Conservation (phyloP, 2,797 vertebrate species). For the Acrossocheilus fasciatus region DNA sequence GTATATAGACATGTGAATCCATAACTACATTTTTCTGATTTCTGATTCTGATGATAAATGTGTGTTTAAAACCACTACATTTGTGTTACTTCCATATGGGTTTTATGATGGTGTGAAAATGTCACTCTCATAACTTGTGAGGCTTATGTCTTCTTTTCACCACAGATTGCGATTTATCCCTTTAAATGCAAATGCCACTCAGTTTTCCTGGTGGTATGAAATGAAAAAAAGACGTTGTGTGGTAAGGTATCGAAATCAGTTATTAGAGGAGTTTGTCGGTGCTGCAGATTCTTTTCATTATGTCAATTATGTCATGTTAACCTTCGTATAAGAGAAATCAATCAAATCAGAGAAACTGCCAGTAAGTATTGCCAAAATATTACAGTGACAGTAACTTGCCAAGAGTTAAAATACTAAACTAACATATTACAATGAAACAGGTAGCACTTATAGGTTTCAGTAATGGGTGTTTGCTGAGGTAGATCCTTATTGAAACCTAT, state of each 20-base stretch:
- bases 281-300: slow-evolving; percentile 35
- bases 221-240: slow-evolving; percentile 47
- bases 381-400: not conserved
- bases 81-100: not conserved
- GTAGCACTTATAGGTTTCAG: too few species aligned
- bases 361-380: not conserved
- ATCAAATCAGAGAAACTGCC: slow-evolving; percentile 6
- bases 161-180: slow-evolving; percentile 14
- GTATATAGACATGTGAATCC: not conserved
- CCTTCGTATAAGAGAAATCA: not conserved
- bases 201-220: slow-evolving; percentile 41
- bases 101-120: slow-evolving; percentile 8
- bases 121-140: slow-evolving; percentile 11
- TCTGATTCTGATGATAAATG: not conserved
- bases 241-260: slow-evolving; percentile 55
- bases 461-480: not conserved
- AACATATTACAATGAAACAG: too few species aligned
- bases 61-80: not conserved
- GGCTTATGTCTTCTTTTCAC: not conserved
- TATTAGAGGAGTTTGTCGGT: slow-evolving; percentile 48
- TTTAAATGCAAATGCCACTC: slow-evolving; percentile 47
- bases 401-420: not conserved
- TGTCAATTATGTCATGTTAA: slow-evolving; percentile 51
- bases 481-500: not conserved
- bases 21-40: not conserved